Conservation (phyloP, 2,113 vertebrate species). For the Spizaetus ornatus region DNA sequence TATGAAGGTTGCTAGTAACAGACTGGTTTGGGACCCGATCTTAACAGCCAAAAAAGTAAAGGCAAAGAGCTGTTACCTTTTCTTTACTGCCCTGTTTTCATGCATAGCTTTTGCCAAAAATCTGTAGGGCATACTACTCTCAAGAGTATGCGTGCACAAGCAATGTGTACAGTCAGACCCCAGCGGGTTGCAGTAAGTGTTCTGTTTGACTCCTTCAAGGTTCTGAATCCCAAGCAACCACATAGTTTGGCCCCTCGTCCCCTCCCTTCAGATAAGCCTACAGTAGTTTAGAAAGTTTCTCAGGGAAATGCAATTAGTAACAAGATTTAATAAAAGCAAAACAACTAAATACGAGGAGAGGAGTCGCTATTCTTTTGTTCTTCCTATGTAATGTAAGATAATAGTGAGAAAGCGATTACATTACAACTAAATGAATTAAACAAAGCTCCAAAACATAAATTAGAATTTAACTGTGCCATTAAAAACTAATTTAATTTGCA, state of each 20-base stretch:
- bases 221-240: not conserved
- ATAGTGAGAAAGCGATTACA: conserved; percentile 72
- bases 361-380: conserved; percentile 48
- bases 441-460: conserved; percentile 80
- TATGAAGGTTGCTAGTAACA: not conserved
- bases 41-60: not conserved
- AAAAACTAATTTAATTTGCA: conserved; percentile 79
- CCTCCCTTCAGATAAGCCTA: not conserved
- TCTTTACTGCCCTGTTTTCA: not conserved
- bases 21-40: not conserved
- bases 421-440: conserved; percentile 78
- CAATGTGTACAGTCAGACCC: not conserved
- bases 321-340: conserved; percentile 67
- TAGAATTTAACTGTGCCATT: conserved; percentile 81
- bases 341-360: conserved; percentile 15
- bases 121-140: not conserved
- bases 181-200: not conserved
- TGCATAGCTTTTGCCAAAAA: not conserved
- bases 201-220: not conserved
- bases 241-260: not conserved
- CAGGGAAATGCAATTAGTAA: conserved; percentile 61
- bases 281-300: conserved; percentile 60
- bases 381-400: conserved; percentile 61
- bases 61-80: not conserved
- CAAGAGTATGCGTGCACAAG: not conserved